Conservation (phyloP, 1,140 invertebrate genomes). For the Calephelis virginiensis region DNA sequence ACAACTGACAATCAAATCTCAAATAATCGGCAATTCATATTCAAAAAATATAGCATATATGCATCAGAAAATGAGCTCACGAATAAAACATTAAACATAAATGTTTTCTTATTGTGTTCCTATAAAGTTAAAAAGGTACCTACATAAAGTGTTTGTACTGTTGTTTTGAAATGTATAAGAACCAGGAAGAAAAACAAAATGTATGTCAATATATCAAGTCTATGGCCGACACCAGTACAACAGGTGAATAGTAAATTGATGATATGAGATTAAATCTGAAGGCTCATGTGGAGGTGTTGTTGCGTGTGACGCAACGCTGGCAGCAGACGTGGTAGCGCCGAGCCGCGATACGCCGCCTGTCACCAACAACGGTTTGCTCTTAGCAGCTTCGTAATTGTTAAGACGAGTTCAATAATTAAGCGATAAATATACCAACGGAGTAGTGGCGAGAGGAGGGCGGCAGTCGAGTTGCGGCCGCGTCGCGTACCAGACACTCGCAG, state of each 20-base stretch:
- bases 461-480: slow-evolving; percentile 70
- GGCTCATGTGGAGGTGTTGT: slow-evolving; percentile 43
- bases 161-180: neutral
- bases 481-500: slow-evolving; percentile 63
- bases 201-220: slow-evolving; percentile 3
- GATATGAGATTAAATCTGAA: slow-evolving; percentile 60
- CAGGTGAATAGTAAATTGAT: slow-evolving; percentile 48
- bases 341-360: slow-evolving; percentile 40
- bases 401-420: slow-evolving; percentile 76
- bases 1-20: too few species aligned
- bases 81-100: too few species aligned
- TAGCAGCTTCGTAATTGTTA: slow-evolving; percentile 68
- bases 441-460: slow-evolving; percentile 65
- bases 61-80: too few species aligned
- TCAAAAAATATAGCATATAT: too few species aligned
- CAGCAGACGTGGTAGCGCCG: slow-evolving; percentile 68
- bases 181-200: slow-evolving; percentile 11
- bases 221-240: slow-evolving; percentile 27
- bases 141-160: slow-evolving; percentile 1
- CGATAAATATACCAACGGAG: slow-evolving; percentile 73
- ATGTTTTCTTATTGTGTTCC: too few species aligned
- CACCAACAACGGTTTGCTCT: slow-evolving; percentile 43
- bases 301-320: slow-evolving; percentile 51
- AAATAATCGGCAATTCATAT: too few species aligned
- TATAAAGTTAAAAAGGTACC: too few species aligned